These are phyloP conservation scores for Euthynnus affinis DNA, from an alignment of 2,797 vertebrate species.

Conservation along the genomic window DNA sequence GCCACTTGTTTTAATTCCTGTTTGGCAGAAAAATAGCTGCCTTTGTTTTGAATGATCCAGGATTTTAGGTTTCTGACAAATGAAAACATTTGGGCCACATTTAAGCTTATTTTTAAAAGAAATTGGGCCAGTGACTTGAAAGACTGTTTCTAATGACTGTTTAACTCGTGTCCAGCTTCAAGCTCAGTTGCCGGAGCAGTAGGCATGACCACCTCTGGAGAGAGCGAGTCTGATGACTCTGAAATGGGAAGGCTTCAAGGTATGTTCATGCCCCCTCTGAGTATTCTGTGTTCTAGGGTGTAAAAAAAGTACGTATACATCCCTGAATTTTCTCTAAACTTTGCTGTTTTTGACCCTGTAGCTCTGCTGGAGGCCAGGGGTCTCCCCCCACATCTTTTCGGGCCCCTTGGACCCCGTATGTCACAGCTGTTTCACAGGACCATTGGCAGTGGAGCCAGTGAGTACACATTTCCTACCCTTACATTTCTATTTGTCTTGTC, in stretches of 20 bases:
- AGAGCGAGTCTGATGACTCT: slow-evolving; percentile 99
- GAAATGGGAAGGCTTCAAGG: slow-evolving; percentile 99
- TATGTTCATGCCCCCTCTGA: slow-evolving; percentile 64
- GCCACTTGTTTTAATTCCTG: background rate
- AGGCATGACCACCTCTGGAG: slow-evolving; percentile 99
- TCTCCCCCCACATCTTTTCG: slow-evolving; percentile 99
- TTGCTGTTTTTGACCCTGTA: slow-evolving; percentile 67
- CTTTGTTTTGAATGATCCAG: background rate
- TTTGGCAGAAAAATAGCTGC: background rate
- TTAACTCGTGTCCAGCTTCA: slow-evolving; percentile 87
- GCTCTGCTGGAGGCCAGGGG: slow-evolving; percentile 98
- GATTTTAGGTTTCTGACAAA: background rate
- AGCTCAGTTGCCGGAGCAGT: slow-evolving; percentile 99
- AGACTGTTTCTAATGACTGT: background rate
- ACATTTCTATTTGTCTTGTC: background rate
- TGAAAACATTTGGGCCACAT: background rate
- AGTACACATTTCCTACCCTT: slow-evolving; percentile 73
- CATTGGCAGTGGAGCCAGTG: slow-evolving; percentile 99
- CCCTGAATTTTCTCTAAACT: slow-evolving; percentile 13
- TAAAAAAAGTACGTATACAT: background rate
- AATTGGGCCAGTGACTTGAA: background rate
- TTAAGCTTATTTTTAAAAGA: background rate
- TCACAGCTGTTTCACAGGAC: slow-evolving; percentile 99
- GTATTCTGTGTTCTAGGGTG: background rate
- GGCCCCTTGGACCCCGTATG: slow-evolving; percentile 98